phyloP scores from a whole-genome alignment of 1,140 invertebrate species.

The Agrilus planipennis region DNA sequence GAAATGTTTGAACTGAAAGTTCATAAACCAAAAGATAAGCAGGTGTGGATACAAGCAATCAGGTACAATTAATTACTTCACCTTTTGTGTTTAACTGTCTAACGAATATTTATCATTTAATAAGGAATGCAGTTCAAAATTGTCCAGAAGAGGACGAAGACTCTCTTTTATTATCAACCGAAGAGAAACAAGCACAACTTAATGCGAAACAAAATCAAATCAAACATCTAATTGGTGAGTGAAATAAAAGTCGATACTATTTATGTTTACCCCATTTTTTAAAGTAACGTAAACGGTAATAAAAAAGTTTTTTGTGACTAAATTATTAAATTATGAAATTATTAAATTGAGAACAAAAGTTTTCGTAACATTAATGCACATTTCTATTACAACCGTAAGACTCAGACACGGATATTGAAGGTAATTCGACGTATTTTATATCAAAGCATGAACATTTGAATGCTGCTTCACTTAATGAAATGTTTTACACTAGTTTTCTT shows the following conservation, averaged over 20 bases:
- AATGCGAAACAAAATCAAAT: conserved; percentile 62
- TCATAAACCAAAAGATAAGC: conserved; percentile 75
- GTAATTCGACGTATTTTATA: conserved; percentile 19
- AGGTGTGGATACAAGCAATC: conserved; percentile 77
- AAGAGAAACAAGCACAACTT: conserved; percentile 56
- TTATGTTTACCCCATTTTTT: background rate
- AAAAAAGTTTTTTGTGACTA: background rate
- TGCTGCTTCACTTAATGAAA: no score
- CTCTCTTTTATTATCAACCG: conserved; percentile 45
- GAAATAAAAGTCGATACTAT: background rate
- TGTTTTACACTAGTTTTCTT: no score
- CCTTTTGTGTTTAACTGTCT: conserved; percentile 4
- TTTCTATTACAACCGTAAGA: conserved; percentile 13
- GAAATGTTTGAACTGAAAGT: conserved; percentile 95
- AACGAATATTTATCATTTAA: conserved; percentile 6
- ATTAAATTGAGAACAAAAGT: no score
- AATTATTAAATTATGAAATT: no score
- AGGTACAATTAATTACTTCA: conserved; percentile 35
- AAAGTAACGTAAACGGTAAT: background rate
- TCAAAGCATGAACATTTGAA: no score
- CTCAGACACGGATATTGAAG: conserved; percentile 32
- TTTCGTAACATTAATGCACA: background rate
- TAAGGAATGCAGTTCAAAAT: conserved; percentile 51
- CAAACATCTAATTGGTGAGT: conserved; percentile 56
- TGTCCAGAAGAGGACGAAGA: conserved; percentile 55